A percentile compares a stretch with the other conserved stretches of the same genome.
phyloP scores from a whole-genome alignment of 2,113 vertebrate genomes.

The Nothoprocta pentlandii region DNA sequence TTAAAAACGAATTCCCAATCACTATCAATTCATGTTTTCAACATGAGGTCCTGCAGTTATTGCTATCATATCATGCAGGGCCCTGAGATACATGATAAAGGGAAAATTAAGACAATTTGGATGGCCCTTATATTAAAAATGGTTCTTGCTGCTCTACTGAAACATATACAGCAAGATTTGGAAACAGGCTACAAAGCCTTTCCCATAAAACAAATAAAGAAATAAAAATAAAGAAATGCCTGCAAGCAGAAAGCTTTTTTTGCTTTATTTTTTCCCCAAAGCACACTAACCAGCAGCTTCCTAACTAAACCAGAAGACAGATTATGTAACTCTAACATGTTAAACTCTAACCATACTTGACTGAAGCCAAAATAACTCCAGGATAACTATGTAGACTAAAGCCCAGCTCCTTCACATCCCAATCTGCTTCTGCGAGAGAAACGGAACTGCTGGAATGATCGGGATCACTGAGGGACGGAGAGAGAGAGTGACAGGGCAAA shows the following conservation, averaged over 20 bases:
- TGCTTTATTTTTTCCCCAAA: not conserved
- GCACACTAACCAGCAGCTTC: not conserved
- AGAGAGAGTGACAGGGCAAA: not conserved
- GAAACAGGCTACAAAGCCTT: not conserved
- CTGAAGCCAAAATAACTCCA: not conserved
- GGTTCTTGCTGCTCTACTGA: not conserved
- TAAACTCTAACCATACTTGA: not conserved
- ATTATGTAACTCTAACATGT: not conserved
- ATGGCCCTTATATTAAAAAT: not conserved
- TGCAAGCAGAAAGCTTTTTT: not conserved
- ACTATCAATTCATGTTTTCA: not conserved
- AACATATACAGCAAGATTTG: not conserved
- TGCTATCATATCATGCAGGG: not conserved
- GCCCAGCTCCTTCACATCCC: not conserved
- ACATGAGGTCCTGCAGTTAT: not conserved
- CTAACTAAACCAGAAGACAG: not conserved
- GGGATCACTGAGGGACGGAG: not conserved
- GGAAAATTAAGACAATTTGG: not conserved
- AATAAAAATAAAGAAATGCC: no score
- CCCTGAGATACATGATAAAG: not conserved
- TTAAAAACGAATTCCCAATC: not conserved
- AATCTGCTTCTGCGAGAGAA: not conserved
- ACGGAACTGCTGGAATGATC: not conserved
- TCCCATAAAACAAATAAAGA: not conserved
- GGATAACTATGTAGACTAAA: not conserved